phyloP scores from a whole-genome alignment of 2,113 vertebrate genomes.

The Amblyopsis rosae region DNA sequence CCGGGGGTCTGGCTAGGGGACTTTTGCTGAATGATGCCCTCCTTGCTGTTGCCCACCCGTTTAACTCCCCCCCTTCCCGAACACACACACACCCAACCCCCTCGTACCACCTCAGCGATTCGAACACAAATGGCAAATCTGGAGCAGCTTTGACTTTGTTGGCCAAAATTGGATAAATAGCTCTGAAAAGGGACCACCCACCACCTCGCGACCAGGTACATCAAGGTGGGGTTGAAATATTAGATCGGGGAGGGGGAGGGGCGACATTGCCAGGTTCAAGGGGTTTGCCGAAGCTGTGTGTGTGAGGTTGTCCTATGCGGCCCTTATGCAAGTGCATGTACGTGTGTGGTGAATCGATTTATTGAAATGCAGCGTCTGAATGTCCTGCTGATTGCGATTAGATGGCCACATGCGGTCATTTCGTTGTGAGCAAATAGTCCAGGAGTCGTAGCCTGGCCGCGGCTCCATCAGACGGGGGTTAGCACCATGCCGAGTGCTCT shows the following conservation, averaged over 20 bases:
- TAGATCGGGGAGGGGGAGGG: slow-evolving; percentile 43
- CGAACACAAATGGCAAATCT: slow-evolving; percentile 62
- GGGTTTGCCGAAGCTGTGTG: slow-evolving; percentile 32
- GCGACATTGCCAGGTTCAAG: slow-evolving; percentile 36
- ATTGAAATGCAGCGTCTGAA: not conserved
- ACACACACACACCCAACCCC: not conserved
- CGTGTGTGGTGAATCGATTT: too few species aligned
- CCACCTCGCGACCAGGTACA: slow-evolving; percentile 65
- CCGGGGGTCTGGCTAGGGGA: slow-evolving; percentile 72
- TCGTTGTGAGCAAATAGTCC: slow-evolving; percentile 50
- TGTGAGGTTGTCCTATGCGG: not conserved
- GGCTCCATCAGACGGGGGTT: slow-evolving; percentile 65
- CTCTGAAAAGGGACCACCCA: slow-evolving; percentile 73
- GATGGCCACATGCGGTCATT: slow-evolving; percentile 17
- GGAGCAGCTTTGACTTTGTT: slow-evolving; percentile 51
- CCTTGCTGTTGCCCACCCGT: slow-evolving; percentile 47
- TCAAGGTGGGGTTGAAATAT: slow-evolving; percentile 68
- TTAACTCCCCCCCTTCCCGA: slow-evolving; percentile 24
- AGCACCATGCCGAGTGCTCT: slow-evolving; percentile 71
- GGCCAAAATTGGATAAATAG: slow-evolving; percentile 71
- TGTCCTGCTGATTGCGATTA: slow-evolving; percentile 6
- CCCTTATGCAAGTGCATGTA: slow-evolving; percentile 3
- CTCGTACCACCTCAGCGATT: slow-evolving; percentile 44
- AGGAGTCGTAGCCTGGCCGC: slow-evolving; percentile 46
- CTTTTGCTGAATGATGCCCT: slow-evolving; percentile 75